Evolutionary conservation across 1,140 invertebrate species (phyloP), one percentile per base, ranked within the genome.

Genomic region (Bradynema listronoti): DNA sequence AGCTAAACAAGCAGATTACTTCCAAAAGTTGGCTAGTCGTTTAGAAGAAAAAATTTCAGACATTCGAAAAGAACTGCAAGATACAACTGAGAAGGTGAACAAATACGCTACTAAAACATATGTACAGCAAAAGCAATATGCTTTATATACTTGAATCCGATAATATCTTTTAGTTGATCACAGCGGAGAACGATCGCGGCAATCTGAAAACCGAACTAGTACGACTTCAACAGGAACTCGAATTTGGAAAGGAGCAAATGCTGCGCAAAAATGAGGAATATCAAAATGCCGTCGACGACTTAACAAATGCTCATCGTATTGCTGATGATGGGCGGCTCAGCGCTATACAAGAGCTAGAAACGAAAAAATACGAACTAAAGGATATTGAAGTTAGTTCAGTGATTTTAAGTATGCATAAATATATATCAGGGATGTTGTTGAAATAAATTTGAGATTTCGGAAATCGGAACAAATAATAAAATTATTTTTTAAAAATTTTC

Each of bases 191-290:
- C 33, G 73, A 76, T 33, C 63, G 75, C 22, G 68, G 34, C 29
- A 68, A 63, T 47, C 51, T 76, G 30, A 42, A 56, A 1, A 66
- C 65, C 22, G 69, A 75, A 36, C 56, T 73, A 5, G 39, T 45
- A 27, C 61, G 64, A 25, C 27, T 77, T 6, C 71, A 74, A 49
- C 65, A 76, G 56, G 74, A 77, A 60, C 61, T 77, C 19, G 72
- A 72, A 22, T 77, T 77, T 52, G 72, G 69, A 29, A 71, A 72
- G 58, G 74, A 77, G 42, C 74, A 77, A 60, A 77, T 77, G 61
- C 63, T 63, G 22, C 57, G 75, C 7, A 78, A 77, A 56, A 78
- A 58, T n/a, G 74, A 77, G 41, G 74, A 77, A 53, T 77, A 77
- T 57, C 65, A 75, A 29, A 63, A 54, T 7, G 63, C 73, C 19